These are phyloP conservation scores for Microplitis manilae DNA, from an alignment of 2,888 invertebrate species.

Conservation along the genomic window DNA sequence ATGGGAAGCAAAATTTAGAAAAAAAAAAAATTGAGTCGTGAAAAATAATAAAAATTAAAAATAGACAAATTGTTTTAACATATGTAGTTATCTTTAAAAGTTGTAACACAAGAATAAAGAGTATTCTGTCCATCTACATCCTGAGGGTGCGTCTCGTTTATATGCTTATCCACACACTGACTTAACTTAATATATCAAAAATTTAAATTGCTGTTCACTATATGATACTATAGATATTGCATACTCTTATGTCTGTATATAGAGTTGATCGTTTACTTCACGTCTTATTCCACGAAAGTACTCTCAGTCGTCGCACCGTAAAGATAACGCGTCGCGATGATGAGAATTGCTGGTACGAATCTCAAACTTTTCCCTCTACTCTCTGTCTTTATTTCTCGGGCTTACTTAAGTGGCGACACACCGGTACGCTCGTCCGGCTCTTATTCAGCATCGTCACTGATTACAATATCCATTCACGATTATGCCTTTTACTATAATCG, in stretches of 20 bases:
- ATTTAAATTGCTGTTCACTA: neutral
- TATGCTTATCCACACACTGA: slow-evolving; percentile 4
- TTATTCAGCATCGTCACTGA: neutral
- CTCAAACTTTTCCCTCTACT: neutral
- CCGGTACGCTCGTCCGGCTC: neutral
- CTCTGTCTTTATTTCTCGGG: neutral
- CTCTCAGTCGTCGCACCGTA: slow-evolving; percentile 16
- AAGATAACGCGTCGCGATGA: slow-evolving; percentile 30
- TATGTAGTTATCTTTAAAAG: slow-evolving; percentile 29
- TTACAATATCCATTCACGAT: neutral
- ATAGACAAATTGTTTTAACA: neutral
- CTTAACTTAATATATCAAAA: neutral
- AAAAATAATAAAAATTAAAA: neutral
- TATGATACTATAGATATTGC: neutral
- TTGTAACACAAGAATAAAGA: slow-evolving; percentile 27
- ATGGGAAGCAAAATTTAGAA: too few species aligned
- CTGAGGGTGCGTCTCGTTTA: slow-evolving; percentile 30
- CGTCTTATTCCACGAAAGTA: slow-evolving; percentile 15
- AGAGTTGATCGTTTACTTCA: slow-evolving; percentile 23
- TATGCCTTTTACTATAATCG: neutral
- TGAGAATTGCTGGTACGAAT: slow-evolving; percentile 28
- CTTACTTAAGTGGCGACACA: neutral
- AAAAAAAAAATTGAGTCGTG: neutral
- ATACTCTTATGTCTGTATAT: neutral
- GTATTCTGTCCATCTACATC: slow-evolving; percentile 37